Base-by-base conservation (phyloP, 2,113 vertebrate genomes). In the Alligator sinensis region DNA sequence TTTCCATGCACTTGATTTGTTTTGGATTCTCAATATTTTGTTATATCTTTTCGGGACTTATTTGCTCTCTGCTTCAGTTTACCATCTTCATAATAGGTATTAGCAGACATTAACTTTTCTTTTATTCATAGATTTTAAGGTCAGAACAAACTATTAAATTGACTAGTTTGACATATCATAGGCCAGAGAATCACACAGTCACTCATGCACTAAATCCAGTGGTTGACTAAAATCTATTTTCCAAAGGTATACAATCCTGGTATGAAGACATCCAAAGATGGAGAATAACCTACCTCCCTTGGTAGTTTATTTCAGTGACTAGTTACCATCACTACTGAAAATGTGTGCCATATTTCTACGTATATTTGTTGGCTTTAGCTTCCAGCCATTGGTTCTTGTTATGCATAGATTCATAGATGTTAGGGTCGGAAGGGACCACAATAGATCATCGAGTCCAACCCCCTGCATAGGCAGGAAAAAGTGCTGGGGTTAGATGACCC, bases 71-170 rank as follows among this genome's bases (percentile, higher is more conserved):
- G 68, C 82, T 60, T 68, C 76, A 5, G 1, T 90, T 91, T 38
- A 74, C 34, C 70, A 74, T 74, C 34, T 74, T 38, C 0, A 1
- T 87, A 87, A 90, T 27, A 54, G 24, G 34, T 30, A 47, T 61
- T 55, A 90, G 77, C 87, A 95, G 94, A 92, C 86, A n/a, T 75
- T 94, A 82, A 70, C 13, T 94, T 95, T 83, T 89, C 47, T 47
- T 47, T 47, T 47, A 47, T 47, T 47, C 75, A 9, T 58, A 58
- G 87, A 94, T 92, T 83, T 92, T 80, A 91, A 66, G 62, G 87
- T 64, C 64, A 80, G 90, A 72, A 82, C 21, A 84, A 91, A 91
- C 87, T 77, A 95, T 68, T 95, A 92, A 84, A 3, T 3, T 82
- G 70, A 89, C 84, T 80, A 66, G 77, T 85, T 77, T 62, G 86